Evolutionary conservation across 2,888 invertebrate species (phyloP).

Genomic region (Apoda limacodes): DNA sequence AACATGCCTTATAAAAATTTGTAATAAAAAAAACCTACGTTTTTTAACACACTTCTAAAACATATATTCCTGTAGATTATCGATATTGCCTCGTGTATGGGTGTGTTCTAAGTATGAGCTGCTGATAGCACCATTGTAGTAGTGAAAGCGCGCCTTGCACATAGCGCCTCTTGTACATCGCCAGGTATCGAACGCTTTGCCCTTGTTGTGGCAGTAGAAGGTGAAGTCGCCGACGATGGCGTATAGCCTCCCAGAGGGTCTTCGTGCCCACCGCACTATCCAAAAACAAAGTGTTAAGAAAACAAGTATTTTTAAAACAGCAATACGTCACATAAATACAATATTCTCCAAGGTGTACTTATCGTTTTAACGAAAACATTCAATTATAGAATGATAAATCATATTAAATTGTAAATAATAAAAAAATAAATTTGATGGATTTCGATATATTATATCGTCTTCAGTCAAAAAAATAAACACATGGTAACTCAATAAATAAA

Average conservation of each 20-base stretch:
- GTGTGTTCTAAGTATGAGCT: conserved; percentile 52
- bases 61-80: conserved; percentile 22
- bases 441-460: too few species aligned
- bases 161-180: conserved; percentile 19
- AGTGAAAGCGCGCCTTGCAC: conserved; percentile 54
- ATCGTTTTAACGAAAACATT: too few species aligned
- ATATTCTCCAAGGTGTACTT: too few species aligned
- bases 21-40: conserved; percentile 18
- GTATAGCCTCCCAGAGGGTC: conserved; percentile 22
- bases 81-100: conserved; percentile 32
- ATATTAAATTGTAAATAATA: too few species aligned
- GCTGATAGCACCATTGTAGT: conserved; percentile 41
- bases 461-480: too few species aligned
- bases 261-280: too few species aligned
- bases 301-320: too few species aligned
- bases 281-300: too few species aligned
- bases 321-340: too few species aligned
- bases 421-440: too few species aligned
- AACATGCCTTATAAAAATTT: neutral
- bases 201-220: conserved; percentile 16
- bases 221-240: conserved; percentile 22
- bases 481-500: too few species aligned
- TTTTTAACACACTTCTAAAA: conserved; percentile 23
- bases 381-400: too few species aligned
- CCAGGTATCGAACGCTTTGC: conserved; percentile 16